Evolutionary conservation across 2,888 invertebrate genomes (phyloP), one percentile per base, ranked within the genome.

Genomic region (Orthosia incerta): DNA sequence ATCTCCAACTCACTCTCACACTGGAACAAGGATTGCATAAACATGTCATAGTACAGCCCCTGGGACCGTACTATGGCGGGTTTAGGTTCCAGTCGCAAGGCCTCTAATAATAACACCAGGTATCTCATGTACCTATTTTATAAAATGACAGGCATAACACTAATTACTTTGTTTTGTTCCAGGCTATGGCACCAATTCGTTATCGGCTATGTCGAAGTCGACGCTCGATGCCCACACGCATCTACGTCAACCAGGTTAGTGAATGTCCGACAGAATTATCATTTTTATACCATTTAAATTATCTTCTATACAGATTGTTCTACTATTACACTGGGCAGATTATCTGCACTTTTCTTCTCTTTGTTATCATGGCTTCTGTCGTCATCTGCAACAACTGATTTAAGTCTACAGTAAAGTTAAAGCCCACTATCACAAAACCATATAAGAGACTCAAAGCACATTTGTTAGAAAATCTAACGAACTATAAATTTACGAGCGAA

Each of bases 221-320:
- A 97, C 98, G 86, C 96, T 99, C 94, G 99, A 98, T 95, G 98
- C 98, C 68, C 98, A 99, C 96, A 97, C 98, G 91, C 98, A 99
- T 96, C 97, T 98, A 88, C 97, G 98, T 92, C 98, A 98, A 97
- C 98, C 98, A 97, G 98, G 98, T 98, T 94, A 93, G 93, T 89
- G 39, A 51, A 76, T 55, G 4, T 53, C 26, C 16, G 13, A 59
- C 16, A 23, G 7, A n/a, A 59, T 59, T n/a, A 46, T 39, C 16
- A 59, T 9, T 23, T 5, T 20, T n/a, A 11, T 11, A 51, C n/a
- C 7, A 39, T 39, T 39, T 39, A 39, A 39, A 39, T 39, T 39
- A 39, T 39, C 39, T 39, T 39, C 15, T 56, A 56, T 15, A 5
- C 18, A 53, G 15, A 46, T 53, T 16, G 13, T 23, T 4, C 3